Evolutionary conservation across 2,113 vertebrate genomes (phyloP), one percentile per base, ranked within the genome.

Genomic region (Archilochus colubris): DNA sequence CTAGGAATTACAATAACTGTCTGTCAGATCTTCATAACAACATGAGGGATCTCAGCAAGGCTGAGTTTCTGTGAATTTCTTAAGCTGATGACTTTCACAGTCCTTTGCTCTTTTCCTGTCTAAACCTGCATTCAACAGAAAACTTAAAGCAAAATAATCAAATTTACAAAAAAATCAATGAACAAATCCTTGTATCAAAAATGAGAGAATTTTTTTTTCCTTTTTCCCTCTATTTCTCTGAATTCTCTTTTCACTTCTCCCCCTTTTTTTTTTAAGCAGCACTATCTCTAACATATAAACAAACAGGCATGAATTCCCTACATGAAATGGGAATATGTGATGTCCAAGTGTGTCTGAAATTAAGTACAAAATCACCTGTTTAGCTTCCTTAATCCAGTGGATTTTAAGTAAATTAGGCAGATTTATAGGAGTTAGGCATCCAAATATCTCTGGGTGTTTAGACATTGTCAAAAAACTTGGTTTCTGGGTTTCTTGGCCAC

Each of bases 1-100:
- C 78, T 20, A 82, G 89, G 89, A 95, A 95, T 92, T 93, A 79
- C 74, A 93, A 82, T 92, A 93, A 82, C 89, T 91, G 94, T 70
- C 88, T 90, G 73, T 87, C 86, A 93, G 77, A 84, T 91, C 80
- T 89, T 96, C 89, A 28, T 93, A 92, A 81, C 88, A 88, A 94
- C 91, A 62, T 82, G 77, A 93, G 91, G 64, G 54, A 95, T 93
- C 83, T 84, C 91, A 94, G 92, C 58, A 75, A 95, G 77, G 78
- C 74, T 91, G 89, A 92, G 53, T 77, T 86, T 86, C 92, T 48
- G 15, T 36, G 75, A 93, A 46, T 70, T 78, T 76, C 81, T 82
- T 86, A 94, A 93, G 84, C 87, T 91, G 67, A n/a, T 7, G 75
- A 64, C 51, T 94, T 91, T 86, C 70, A 67, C 28, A 88, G 73